Evolutionary conservation across 2,797 vertebrate species (phyloP).

Genomic region (Lates japonicus): DNA sequence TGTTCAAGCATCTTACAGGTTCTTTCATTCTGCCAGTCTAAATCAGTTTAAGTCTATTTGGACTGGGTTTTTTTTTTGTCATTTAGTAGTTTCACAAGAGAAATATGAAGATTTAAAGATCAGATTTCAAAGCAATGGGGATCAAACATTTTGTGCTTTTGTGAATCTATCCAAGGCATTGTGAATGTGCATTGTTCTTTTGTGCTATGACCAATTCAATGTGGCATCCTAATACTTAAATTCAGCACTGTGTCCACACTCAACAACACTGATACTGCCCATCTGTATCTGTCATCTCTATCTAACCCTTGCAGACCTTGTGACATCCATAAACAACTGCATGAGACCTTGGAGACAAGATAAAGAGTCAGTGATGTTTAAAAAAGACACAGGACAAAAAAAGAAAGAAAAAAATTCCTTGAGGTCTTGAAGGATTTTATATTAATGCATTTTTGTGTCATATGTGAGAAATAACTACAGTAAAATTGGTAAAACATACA

Average conservation of each 20-base stretch:
- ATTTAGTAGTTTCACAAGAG: neutral
- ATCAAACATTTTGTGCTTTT: neutral
- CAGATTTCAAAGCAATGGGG: neutral
- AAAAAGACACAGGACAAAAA: neutral
- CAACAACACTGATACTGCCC: conserved; percentile 1
- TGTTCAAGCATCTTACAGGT: neutral
- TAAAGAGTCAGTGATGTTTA: neutral
- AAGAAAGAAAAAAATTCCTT: neutral
- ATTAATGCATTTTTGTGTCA: neutral
- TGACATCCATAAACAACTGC: conserved; percentile 8
- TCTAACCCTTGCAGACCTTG: conserved; percentile 29
- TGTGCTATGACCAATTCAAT: neutral
- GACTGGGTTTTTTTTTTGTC: neutral
- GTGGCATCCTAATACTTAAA: conserved; percentile 10
- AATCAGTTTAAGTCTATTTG: neutral
- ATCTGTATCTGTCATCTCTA: conserved; percentile 18
- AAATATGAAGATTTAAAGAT: neutral
- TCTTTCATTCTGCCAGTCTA: neutral
- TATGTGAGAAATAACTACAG: neutral
- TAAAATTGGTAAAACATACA: neutral
- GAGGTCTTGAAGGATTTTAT: neutral
- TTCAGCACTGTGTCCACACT: conserved; percentile 12
- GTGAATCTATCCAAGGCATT: neutral
- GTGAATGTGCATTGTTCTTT: neutral
- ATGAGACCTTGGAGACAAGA: conserved; percentile 1